Conservation (phyloP, 2,797 vertebrate species). For the Pogoniulus pusillus region DNA sequence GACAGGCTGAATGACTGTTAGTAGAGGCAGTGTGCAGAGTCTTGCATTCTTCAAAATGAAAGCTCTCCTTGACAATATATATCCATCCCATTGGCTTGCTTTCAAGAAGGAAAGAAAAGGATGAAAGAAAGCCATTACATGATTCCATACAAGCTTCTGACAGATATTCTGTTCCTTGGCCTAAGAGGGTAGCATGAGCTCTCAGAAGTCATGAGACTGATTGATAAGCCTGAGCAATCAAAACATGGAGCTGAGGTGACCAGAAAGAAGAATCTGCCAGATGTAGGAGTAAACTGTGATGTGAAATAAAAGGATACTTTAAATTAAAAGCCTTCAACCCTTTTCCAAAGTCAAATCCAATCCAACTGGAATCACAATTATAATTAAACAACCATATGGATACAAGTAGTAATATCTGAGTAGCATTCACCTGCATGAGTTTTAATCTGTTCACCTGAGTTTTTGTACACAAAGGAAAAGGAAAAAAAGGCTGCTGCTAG, state of each 20-base stretch:
- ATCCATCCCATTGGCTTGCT: background rate
- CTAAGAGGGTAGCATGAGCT: background rate
- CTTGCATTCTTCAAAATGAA: background rate
- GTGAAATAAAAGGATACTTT: background rate
- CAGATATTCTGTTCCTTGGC: background rate
- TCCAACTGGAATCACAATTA: background rate
- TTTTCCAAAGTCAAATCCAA: background rate
- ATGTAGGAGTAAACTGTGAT: background rate
- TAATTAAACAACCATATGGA: background rate
- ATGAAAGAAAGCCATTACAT: background rate
- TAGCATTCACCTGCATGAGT: rapidly evolving
- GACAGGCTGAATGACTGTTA: background rate
- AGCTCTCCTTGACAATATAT: background rate
- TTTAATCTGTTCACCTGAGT: background rate
- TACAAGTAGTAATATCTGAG: background rate
- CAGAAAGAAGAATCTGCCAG: background rate
- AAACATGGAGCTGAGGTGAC: background rate
- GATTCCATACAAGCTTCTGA: background rate
- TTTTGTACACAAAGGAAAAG: background rate
- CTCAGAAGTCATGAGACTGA: background rate
- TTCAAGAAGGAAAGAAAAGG: background rate
- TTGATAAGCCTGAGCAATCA: background rate
- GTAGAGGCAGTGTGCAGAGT: background rate
- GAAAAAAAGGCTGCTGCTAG: background rate
- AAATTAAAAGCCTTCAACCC: background rate